Evolutionary conservation across 2,888 invertebrate species (phyloP).

Genomic region (Ectobius pallidus): DNA sequence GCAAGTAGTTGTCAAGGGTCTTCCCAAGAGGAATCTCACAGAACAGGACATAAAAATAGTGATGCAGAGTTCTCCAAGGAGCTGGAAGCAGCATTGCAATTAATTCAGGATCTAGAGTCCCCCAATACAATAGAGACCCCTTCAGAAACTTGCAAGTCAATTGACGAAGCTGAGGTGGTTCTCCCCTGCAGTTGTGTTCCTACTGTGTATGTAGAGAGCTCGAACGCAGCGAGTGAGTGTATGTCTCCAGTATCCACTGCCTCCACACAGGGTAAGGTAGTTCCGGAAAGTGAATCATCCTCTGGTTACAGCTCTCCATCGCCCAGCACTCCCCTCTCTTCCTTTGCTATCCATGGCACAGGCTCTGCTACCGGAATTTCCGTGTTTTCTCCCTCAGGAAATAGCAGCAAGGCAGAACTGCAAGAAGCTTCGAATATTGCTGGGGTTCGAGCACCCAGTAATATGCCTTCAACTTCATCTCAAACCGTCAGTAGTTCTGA

Average conservation of each 20-base stretch:
- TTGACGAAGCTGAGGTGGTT: conserved; percentile 44
- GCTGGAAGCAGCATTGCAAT: conserved; percentile 58
- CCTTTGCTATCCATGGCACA: conserved; percentile 55
- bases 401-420: conserved; percentile 47
- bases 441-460: conserved; percentile 20
- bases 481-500: neutral
- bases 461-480: conserved; percentile 8
- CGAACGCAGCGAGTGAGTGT: conserved; percentile 56
- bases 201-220: conserved; percentile 50
- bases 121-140: conserved; percentile 58
- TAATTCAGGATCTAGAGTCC: conserved; percentile 59
- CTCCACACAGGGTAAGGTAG: conserved; percentile 48
- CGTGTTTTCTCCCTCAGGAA: conserved; percentile 49
- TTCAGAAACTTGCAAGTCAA: conserved; percentile 52
- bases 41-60: conserved; percentile 51
- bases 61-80: conserved; percentile 59
- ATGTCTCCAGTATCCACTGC: conserved; percentile 50
- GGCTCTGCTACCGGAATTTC: conserved; percentile 57
- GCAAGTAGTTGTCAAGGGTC: conserved; percentile 51
- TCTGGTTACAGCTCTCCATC: conserved; percentile 60
- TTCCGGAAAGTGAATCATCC: conserved; percentile 55
- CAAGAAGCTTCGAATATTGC: neutral
- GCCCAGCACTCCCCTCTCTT: conserved; percentile 44
- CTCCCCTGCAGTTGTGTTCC: conserved; percentile 32
- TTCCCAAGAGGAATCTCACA: conserved; percentile 46